Evolutionary conservation across 2,888 invertebrate species (phyloP).

Genomic region (Caenorhabditis plicata): DNA sequence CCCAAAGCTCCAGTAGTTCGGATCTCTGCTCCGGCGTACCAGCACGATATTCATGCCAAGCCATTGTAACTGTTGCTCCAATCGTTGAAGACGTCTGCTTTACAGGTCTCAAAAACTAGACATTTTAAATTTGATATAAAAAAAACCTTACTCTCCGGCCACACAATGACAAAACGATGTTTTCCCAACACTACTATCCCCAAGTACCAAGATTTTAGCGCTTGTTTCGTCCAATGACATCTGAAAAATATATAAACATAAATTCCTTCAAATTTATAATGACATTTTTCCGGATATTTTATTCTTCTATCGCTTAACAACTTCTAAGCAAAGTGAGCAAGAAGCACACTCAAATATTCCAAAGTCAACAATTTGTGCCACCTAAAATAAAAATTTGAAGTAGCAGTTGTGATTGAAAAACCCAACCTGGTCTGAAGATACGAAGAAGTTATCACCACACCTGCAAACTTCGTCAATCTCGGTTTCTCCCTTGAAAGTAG

Average conservation of each 20-base stretch:
- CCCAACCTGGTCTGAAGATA: slow-evolving; percentile 31
- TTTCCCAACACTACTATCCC: slow-evolving; percentile 95
- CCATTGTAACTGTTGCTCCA: slow-evolving; percentile 77
- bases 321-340: slow-evolving; percentile 57
- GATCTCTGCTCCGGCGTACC: slow-evolving; percentile 54
- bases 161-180: slow-evolving; percentile 65
- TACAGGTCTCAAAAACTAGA: slow-evolving; percentile 70
- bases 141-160: slow-evolving; percentile 39
- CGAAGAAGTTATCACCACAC: slow-evolving; percentile 41
- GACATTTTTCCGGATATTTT: no score
- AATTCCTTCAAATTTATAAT: no score
- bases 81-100: slow-evolving; percentile 90
- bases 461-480: slow-evolving; percentile 44
- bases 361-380: slow-evolving; percentile 50
- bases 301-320: slow-evolving; percentile 19
- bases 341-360: slow-evolving; percentile 59
- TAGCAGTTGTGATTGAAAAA: background rate
- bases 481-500: slow-evolving; percentile 1
- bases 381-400: slow-evolving; percentile 8
- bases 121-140: slow-evolving; percentile 1
- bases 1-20: slow-evolving; percentile 83
- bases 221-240: slow-evolving; percentile 25
- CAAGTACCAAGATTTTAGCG: slow-evolving; percentile 81
- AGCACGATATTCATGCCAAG: slow-evolving; percentile 72
- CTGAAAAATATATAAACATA: no score